These are phyloP conservation scores for Trissolcus basalis DNA, from an alignment of 1,140 invertebrate species.

Conservation along the genomic window DNA sequence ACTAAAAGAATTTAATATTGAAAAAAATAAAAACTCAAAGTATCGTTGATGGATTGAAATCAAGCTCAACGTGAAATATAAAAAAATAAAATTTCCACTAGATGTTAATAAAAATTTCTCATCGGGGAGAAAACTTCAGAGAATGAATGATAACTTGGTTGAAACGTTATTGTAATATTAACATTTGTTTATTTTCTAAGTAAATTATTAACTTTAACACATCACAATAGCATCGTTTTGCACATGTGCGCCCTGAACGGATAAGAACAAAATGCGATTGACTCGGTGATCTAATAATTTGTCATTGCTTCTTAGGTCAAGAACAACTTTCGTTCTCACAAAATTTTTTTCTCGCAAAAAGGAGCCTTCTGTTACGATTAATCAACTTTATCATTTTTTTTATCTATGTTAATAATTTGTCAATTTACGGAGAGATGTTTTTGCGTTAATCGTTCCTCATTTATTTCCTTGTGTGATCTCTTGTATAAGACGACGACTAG, in stretches of 20 bases:
- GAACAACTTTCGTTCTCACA: not conserved
- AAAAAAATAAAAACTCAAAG: too few species aligned
- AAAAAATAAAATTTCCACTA: too few species aligned
- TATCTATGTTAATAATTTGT: not conserved
- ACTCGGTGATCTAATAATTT: not conserved
- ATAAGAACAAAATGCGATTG: conserved; percentile 9
- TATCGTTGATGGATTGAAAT: too few species aligned
- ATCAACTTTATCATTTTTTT: not conserved
- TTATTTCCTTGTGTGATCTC: conserved; percentile 5
- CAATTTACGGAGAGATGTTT: too few species aligned
- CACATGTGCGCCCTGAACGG: conserved; percentile 35
- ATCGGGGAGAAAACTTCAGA: too few species aligned
- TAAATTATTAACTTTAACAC: conserved; percentile 58
- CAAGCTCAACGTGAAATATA: too few species aligned
- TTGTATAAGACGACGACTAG: conserved; percentile 68
- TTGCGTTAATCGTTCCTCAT: not conserved
- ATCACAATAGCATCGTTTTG: conserved; percentile 44
- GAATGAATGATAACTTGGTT: too few species aligned
- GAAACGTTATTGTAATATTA: conserved; percentile 22
- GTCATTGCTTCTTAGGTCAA: not conserved
- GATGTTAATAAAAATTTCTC: too few species aligned
- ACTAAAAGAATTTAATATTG: too few species aligned
- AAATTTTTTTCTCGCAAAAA: too few species aligned
- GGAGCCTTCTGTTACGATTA: too few species aligned
- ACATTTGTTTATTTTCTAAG: conserved; percentile 50